Conservation (phyloP, 2,888 invertebrate species). For the Drosophila formosana region DNA sequence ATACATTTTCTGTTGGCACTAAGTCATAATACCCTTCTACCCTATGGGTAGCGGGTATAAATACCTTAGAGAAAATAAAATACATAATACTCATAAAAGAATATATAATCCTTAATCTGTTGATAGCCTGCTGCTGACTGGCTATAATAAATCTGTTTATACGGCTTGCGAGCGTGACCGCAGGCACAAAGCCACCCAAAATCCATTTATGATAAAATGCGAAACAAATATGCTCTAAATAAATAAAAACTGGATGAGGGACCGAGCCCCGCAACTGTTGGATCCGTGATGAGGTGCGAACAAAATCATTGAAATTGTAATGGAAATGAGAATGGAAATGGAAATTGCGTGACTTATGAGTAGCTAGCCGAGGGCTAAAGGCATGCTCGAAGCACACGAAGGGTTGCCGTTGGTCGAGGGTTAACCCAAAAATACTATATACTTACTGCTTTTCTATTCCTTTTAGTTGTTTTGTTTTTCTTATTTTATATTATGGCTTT, state of each 20-base stretch:
- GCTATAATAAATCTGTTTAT: slow-evolving; percentile 35
- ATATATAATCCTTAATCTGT: background rate
- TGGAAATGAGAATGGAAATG: slow-evolving; percentile 49
- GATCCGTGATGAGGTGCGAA: slow-evolving; percentile 64
- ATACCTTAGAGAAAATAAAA: too few species aligned
- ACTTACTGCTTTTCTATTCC: background rate
- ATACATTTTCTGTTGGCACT: too few species aligned
- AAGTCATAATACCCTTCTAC: too few species aligned
- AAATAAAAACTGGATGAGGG: slow-evolving; percentile 20
- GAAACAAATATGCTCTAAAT: slow-evolving; percentile 20
- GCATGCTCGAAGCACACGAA: background rate
- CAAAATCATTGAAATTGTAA: slow-evolving; percentile 51
- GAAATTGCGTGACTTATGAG: slow-evolving; percentile 54
- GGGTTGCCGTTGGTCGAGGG: slow-evolving; percentile 1
- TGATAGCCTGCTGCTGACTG: background rate
- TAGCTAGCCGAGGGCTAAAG: slow-evolving; percentile 25
- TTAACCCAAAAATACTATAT: background rate
- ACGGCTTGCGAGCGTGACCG: slow-evolving; percentile 22
- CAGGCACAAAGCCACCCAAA: slow-evolving; percentile 33
- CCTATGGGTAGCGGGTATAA: too few species aligned
- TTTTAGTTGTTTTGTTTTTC: background rate
- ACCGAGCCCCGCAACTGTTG: background rate
- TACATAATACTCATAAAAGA: too few species aligned
- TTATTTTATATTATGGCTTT: background rate
- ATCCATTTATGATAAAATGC: slow-evolving; percentile 55